Evolutionary conservation across 2,888 invertebrate species (phyloP), one percentile per base, ranked within the genome.

Genomic region (Agrilus mali): DNA sequence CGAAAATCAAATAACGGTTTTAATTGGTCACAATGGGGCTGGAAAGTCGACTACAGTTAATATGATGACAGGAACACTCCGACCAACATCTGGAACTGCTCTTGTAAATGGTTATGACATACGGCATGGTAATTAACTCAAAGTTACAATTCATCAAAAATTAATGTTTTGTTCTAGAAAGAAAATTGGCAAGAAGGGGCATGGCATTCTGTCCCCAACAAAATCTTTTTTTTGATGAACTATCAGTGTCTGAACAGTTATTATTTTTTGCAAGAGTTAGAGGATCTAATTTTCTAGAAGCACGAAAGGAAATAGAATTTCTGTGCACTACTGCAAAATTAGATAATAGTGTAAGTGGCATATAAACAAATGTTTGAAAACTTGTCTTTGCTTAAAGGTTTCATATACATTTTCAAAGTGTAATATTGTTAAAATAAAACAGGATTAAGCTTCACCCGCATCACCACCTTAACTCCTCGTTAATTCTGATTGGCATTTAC

Each of bases 21-120:
- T 86, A 12, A 66, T 88, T 33, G 86, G 86, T 0, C 68, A 67
- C 44, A 90, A 89, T 58, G 93, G 94, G 3, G 93, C 93, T 40
- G 93, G 93, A 8, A 93, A 94, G 70, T 90, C 90, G 0, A 93
- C 94, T 0, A 89, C 90, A 1, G 90, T 94, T 74, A 87, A 88
- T 0, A 92, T 94, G 82, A 66, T 94, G 36, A 92, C 90, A 33
- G 93, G 82, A 36, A 79, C 84, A 67, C 69, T 80, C 44, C 73
- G 77, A 17, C 77, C 79, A 3, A 77, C 77, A 0, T 69, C 72
- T 15, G 88, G 88, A 0, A 78, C 79, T 12, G 83, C 86, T 1
- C 66, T 71, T 33, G 70, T 88, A n/a, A 81, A 79, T 46, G 86
- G 84, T n/a, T 76, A 73, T 56, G 80, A 86, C 58, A 79, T 87